These are phyloP conservation scores for Salarias fasciatus DNA, from an alignment of 2,797 vertebrate genomes.

Conservation along the genomic window DNA sequence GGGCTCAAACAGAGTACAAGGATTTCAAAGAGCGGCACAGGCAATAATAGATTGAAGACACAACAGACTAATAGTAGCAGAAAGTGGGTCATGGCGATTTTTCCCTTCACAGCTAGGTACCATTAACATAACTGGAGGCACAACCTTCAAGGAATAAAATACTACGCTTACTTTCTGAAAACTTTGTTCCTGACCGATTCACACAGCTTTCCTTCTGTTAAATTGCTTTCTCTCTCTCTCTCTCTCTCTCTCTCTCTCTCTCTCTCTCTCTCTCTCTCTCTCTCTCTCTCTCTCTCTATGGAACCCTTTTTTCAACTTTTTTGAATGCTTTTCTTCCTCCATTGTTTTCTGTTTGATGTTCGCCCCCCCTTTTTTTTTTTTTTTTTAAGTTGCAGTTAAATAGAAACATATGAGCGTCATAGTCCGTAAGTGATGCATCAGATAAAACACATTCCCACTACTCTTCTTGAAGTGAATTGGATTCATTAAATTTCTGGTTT, in stretches of 20 bases:
- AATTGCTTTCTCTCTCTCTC: slow-evolving; percentile 4
- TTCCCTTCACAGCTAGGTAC: slow-evolving; percentile 19
- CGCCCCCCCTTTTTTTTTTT: too few species aligned
- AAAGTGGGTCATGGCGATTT: slow-evolving; percentile 45
- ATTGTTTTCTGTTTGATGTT: slow-evolving; percentile 2
- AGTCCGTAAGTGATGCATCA: background rate
- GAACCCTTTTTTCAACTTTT: background rate
- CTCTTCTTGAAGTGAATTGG: slow-evolving; percentile 16
- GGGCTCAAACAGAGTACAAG: slow-evolving; percentile 16
- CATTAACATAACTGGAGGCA: slow-evolving; percentile 24
- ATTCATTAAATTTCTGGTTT: slow-evolving; percentile 29
- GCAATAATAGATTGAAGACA: slow-evolving; percentile 19
- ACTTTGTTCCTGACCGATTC: slow-evolving; percentile 26
- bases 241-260: too few species aligned
- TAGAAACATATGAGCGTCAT: slow-evolving; percentile 2
- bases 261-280: background rate
- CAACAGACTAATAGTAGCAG: background rate
- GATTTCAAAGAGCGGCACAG: slow-evolving; percentile 6
- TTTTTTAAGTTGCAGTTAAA: slow-evolving; percentile 27
- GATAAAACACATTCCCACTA: slow-evolving; percentile 11
- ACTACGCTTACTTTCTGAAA: slow-evolving; percentile 2
- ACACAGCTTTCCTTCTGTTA: slow-evolving; percentile 10
- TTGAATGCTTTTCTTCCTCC: slow-evolving; percentile 16
- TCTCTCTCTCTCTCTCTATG: background rate
- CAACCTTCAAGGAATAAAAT: slow-evolving; percentile 30